Evolutionary conservation across 2,113 vertebrate species (phyloP).

Genomic region (Cyanoramphus novaezelandiae): DNA sequence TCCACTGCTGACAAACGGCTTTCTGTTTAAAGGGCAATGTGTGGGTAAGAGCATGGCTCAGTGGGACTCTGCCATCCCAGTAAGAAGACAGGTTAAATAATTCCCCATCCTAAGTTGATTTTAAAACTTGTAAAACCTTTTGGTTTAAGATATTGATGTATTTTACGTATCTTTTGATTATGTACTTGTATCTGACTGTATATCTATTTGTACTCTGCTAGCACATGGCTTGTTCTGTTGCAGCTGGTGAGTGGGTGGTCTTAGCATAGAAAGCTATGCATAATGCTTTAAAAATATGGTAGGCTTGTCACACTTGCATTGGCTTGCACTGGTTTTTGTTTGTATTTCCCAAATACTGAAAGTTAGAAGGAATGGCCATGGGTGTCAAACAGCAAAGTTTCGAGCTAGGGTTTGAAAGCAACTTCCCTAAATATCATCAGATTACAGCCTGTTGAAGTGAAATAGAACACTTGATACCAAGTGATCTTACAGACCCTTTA

Average conservation of each 20-base stretch:
- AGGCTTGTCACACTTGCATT: background rate
- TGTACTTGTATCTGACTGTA: background rate
- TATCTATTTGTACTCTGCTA: conserved; percentile 11
- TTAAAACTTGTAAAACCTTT: background rate
- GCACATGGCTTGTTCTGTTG: conserved; percentile 31
- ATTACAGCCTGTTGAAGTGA: background rate
- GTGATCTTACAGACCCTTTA: background rate
- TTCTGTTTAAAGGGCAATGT: background rate
- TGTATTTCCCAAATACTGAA: background rate
- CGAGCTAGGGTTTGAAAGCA: background rate
- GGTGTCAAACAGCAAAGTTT: background rate
- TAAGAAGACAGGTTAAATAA: background rate
- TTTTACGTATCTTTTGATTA: background rate
- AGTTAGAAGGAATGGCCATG: background rate
- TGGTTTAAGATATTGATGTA: background rate
- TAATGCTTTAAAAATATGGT: background rate
- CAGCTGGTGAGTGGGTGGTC: conserved; percentile 63
- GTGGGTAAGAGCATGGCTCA: background rate
- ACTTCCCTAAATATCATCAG: background rate
- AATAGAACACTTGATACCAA: background rate
- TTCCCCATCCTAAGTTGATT: background rate
- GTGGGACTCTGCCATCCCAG: background rate
- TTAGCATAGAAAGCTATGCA: background rate
- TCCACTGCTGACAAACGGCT: background rate
- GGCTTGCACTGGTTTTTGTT: background rate